Evolutionary conservation across 2,888 invertebrate genomes (phyloP), one percentile per base, ranked within the genome.

Genomic region (Branchinecta sandiegonensis): DNA sequence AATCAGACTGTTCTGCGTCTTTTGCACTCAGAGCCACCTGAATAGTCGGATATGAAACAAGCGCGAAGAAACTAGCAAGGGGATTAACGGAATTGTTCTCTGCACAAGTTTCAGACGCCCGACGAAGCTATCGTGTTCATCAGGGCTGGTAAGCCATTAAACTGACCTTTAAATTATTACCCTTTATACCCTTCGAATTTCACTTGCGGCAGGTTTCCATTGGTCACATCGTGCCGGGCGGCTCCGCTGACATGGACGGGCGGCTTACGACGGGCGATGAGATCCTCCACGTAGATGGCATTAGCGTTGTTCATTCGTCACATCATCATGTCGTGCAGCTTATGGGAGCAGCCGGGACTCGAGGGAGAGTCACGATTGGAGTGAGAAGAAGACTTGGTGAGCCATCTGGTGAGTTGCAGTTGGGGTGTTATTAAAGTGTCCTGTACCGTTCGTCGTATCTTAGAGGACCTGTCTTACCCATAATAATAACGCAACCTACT

Each of bases 201-300:
- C 17, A 56, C 48, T 64, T 71, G 67, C 73, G 75, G 71, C 77
- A 86, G 84, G 86, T 96, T 71, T 92, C 94, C 11, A 94, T 97
- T 47, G 96, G 97, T 3, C 92, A 94, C 77, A 94, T 97, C 71
- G 95, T 97, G 68, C 90, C 93, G 1, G 93, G 94, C 46, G 97
- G 97, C 5, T 90, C 96, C 2, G 97, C 93, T 2, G 90, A 90
- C 78, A 78, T 90, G 65, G 95, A 97, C 79, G 93, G 93, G 0
- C 83, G 94, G 63, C 84, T 99, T 68, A 85, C 87, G 63, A 88
- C 92, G 0, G 94, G 94, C 0, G 99, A 99, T 78, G 87, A 97
- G 77, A 90, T 99, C 70, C 85, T 95, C 68, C 90, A 90, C 68
- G 95, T 99, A 69, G 95, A 99, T 79, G 90, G 90, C 17, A 83